A percentile compares a stretch with the other conserved stretches of the same genome.
Evolutionary conservation across 2,113 vertebrate species (phyloP).

Genomic region (Speoplatyrhinus poulsoni): DNA sequence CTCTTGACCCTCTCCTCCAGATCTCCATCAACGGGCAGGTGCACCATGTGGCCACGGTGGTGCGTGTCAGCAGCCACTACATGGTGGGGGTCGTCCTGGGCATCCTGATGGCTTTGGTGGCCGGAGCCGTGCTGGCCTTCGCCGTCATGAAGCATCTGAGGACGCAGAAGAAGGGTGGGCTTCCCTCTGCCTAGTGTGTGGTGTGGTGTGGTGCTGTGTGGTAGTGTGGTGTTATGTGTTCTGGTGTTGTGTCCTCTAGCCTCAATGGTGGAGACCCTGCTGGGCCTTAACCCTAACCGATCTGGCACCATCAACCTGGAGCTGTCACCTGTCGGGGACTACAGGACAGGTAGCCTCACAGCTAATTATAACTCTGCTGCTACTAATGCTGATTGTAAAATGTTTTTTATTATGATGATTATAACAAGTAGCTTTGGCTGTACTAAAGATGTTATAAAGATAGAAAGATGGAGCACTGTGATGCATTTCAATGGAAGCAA

Average conservation of each 20-base stretch:
- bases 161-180: slow-evolving; percentile 81
- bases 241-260: slow-evolving; percentile 53
- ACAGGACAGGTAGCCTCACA: slow-evolving; percentile 72
- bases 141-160: slow-evolving; percentile 76
- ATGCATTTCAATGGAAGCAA: too few species aligned
- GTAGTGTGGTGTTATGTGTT: not conserved
- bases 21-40: slow-evolving; percentile 80
- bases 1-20: slow-evolving; percentile 35
- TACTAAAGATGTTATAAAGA: too few species aligned
- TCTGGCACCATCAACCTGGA: slow-evolving; percentile 61
- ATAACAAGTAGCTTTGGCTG: too few species aligned
- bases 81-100: slow-evolving; percentile 81
- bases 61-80: slow-evolving; percentile 72
- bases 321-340: slow-evolving; percentile 70
- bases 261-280: slow-evolving; percentile 65
- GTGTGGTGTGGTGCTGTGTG: slow-evolving; percentile 6
- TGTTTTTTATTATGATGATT: too few species aligned
- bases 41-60: slow-evolving; percentile 80
- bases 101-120: slow-evolving; percentile 75
- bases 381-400: not conserved
- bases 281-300: slow-evolving; percentile 56
- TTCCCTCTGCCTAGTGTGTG: slow-evolving; percentile 3
- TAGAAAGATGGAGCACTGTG: too few species aligned
- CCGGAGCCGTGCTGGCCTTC: slow-evolving; percentile 70
- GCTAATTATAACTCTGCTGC: not conserved